Evolutionary conservation across 2,797 vertebrate genomes (phyloP), one percentile per base, ranked within the genome.

Genomic region (Myotis myotis): DNA sequence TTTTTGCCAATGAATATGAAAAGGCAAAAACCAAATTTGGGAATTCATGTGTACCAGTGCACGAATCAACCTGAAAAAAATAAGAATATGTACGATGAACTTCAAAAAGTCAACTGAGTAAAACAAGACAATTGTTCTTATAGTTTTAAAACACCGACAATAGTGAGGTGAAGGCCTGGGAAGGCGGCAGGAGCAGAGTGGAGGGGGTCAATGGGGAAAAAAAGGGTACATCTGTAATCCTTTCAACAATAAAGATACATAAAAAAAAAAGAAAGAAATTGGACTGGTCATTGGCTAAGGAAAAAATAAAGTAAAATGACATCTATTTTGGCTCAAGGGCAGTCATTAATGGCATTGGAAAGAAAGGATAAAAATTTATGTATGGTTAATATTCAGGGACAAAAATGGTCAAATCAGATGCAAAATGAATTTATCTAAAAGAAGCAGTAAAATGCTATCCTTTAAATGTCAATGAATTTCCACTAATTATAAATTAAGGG

Each of bases 281-380:
- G 60, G 28, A 28, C 60, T 62, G 60, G 60, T 62, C 60, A 62
- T 62, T 30, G 60, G 13, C 30, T 62, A 62, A 62, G 60, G 60
- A 62, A 62, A 62, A 30, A 62, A 62, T 62, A 62, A 62, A 62
- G 28, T 62, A 62, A 62, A 62, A 62, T 62, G 12, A 7, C 60
- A 62, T 96, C 89, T 96, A 76, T 89, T 97, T 44, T 44, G n/a
- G 22, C 60, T 96, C 87, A 0, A 93, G 87, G 74, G 95, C n/a
- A 97, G 90, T 95, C 95, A 92, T 96, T 97, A 97, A 96, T 97
- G 95, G 96, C 96, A 98, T 93, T 97, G 92, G 88, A 97, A 96
- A 93, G 96, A 98, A 96, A 95, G 64, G 86, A 82, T 84, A 88
- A 71, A 96, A 96, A 97, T 96, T 96, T 94, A 47, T 96, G 93